These are phyloP conservation scores for Coleophora flavipennella DNA, from an alignment of 2,888 invertebrate species.

Conservation along the genomic window DNA sequence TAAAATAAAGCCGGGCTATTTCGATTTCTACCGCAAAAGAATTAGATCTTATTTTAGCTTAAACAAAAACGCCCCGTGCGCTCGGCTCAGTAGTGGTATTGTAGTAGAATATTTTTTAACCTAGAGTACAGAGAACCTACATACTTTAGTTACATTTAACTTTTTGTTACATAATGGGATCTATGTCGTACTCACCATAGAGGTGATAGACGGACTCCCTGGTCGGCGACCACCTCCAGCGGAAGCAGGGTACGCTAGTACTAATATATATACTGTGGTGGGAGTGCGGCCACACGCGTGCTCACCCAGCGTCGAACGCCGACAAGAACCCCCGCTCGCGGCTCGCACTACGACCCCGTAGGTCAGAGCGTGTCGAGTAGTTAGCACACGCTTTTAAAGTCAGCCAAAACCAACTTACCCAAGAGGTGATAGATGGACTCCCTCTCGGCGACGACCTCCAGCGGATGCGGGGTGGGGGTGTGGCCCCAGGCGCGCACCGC, in stretches of 20 bases:
- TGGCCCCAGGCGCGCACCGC: slow-evolving; percentile 89
- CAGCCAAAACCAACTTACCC: slow-evolving; percentile 37
- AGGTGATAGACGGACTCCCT: slow-evolving; percentile 94
- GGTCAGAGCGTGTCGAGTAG: slow-evolving; percentile 82
- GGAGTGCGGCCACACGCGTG: slow-evolving; percentile 81
- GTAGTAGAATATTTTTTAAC: no score
- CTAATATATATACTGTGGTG: no score
- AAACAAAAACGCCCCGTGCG: no score
- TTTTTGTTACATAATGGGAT: no score
- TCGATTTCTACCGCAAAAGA: no score
- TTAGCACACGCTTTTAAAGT: neutral
- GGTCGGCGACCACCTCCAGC: slow-evolving; percentile 91
- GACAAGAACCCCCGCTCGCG: slow-evolving; percentile 97
- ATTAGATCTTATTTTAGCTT: no score
- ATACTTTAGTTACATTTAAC: no score
- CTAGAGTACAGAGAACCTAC: no score
- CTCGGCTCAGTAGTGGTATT: no score
- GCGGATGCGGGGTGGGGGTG: slow-evolving; percentile 75
- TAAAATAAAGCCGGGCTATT: no score
- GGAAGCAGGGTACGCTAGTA: slow-evolving; percentile 79
- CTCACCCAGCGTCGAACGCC: slow-evolving; percentile 97
- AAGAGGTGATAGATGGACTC: slow-evolving; percentile 92
- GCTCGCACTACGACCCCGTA: slow-evolving; percentile 97
- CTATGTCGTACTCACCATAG: slow-evolving; percentile 54
- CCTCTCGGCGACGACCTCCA: slow-evolving; percentile 92